Evolutionary conservation across 2,888 invertebrate genomes (phyloP).

Genomic region (Deladenus siricidicola): DNA sequence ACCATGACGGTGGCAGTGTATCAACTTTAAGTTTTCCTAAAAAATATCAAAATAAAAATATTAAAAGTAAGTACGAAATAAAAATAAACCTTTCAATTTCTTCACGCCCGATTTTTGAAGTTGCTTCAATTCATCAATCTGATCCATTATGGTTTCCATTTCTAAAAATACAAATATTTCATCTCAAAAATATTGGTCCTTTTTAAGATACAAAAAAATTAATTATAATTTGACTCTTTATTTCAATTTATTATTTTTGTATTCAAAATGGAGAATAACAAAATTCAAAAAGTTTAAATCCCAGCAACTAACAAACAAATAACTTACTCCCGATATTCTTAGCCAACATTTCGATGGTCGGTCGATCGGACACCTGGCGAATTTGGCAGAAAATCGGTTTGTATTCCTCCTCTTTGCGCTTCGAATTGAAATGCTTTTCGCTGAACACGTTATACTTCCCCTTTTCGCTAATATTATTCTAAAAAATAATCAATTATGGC

Average conservation of each 20-base stretch:
- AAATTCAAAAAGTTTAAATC: not conserved
- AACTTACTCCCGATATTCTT: constrained; percentile 19
- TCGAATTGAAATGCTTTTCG: constrained; percentile 20
- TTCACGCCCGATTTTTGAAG: constrained; percentile 34
- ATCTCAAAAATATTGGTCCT: no score
- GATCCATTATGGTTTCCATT: constrained; percentile 27
- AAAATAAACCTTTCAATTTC: constrained; percentile 23
- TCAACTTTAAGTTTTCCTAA: constrained; percentile 24
- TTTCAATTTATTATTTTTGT: no score
- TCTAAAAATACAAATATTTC: constrained; percentile 8
- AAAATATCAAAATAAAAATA: not conserved
- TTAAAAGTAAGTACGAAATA: not conserved
- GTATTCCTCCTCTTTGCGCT: constrained; percentile 24
- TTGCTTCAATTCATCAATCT: constrained; percentile 28
- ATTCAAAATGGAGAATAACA: not conserved
- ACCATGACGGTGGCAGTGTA: constrained; percentile 8
- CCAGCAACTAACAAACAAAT: not conserved
- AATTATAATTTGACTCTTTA: no score
- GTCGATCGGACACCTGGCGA: constrained; percentile 30
- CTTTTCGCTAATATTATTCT: constrained; percentile 23
- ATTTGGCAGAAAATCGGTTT: constrained; percentile 22
- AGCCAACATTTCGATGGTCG: constrained; percentile 17
- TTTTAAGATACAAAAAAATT: no score
- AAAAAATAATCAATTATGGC: not conserved
- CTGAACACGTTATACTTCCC: constrained; percentile 23